Evolutionary conservation across 2,797 vertebrate species (phyloP).

Genomic region (Myripristis jacobus): DNA sequence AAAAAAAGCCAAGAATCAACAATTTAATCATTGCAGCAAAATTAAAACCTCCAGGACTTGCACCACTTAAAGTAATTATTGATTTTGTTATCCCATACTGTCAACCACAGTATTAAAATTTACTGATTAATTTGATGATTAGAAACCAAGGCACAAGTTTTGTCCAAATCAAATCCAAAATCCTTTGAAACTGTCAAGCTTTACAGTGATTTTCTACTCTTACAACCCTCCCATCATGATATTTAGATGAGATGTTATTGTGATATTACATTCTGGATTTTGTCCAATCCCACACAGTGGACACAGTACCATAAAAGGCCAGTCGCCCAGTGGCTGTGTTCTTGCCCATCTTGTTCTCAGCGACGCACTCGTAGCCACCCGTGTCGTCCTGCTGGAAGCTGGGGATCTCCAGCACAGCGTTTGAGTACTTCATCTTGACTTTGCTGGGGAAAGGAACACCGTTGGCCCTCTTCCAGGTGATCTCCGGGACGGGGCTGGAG

Average conservation of each 20-base stretch:
- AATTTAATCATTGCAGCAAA: slow-evolving; percentile 56
- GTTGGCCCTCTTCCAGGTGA: slow-evolving; percentile 87
- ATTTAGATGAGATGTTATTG: too few species aligned
- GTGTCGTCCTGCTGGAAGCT: slow-evolving; percentile 96
- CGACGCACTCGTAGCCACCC: slow-evolving; percentile 93
- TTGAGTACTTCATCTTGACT: slow-evolving; percentile 91
- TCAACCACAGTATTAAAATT: neutral
- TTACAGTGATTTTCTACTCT: too few species aligned
- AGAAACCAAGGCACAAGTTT: neutral
- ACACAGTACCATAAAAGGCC: slow-evolving; percentile 89
- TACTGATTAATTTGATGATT: neutral
- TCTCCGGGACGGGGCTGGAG: slow-evolving; percentile 92
- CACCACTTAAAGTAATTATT: neutral
- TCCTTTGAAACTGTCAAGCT: neutral
- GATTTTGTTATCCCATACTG: neutral
- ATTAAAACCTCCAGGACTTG: slow-evolving; percentile 45
- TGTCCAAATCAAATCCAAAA: neutral
- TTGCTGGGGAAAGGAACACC: slow-evolving; percentile 87
- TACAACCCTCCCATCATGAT: too few species aligned
- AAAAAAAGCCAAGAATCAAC: slow-evolving; percentile 51
- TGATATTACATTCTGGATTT: too few species aligned
- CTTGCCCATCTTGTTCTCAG: slow-evolving; percentile 93
- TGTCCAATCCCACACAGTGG: neutral
- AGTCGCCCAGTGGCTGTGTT: slow-evolving; percentile 92
- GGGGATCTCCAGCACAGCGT: slow-evolving; percentile 93